Base-by-base conservation (phyloP, 2,797 vertebrate species). In the Sebastes alutus region DNA sequence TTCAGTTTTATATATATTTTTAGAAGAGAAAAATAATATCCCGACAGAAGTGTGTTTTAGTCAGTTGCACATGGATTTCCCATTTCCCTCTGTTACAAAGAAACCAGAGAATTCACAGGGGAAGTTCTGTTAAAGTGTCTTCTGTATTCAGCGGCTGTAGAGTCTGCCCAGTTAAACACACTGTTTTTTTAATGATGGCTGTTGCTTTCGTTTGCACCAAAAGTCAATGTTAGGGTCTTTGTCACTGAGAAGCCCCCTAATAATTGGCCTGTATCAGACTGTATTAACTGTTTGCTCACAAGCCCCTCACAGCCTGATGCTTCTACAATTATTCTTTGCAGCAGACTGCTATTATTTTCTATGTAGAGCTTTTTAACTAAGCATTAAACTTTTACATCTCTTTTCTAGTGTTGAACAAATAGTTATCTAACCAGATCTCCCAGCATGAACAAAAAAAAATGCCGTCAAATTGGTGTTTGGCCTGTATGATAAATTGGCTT, bases 81-180 rank as follows among this genome's bases (percentile, higher is more conserved):
- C 46, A 80, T 88, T 83, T 87, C 62, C 58, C 69, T 65, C 71
- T 77, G 60, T 88, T 90, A 82, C 75, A 87, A 83, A 82, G 81
- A 66, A 83, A 85, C 82, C 86, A 86, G 72, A 86, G 84, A 89
- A 88, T 80, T 88, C 87, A 90, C 85, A 84, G 56, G 80, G 82
- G 86, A 85, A 70, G 89, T 68, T 79, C 69, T 66, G 77, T 59
- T 75, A 74, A 67, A 77, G 69, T 18, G 38, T 65, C 63, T 11
- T 65, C 38, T 77, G 52, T 84, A 23, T 81, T 61, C 60, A 72
- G 58, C 8, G 55, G 64, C 32, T 32, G 7, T 76, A 29, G 12
- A 72, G 30, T 54, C 38, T 59, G 16, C 16, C 23, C 46, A 38
- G 56, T 58, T 42, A 56, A 66, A 74, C 54, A 63, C 35, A 33